Evolutionary conservation across 2,888 invertebrate species (phyloP).

Genomic region (Lycophotia porphyrea): DNA sequence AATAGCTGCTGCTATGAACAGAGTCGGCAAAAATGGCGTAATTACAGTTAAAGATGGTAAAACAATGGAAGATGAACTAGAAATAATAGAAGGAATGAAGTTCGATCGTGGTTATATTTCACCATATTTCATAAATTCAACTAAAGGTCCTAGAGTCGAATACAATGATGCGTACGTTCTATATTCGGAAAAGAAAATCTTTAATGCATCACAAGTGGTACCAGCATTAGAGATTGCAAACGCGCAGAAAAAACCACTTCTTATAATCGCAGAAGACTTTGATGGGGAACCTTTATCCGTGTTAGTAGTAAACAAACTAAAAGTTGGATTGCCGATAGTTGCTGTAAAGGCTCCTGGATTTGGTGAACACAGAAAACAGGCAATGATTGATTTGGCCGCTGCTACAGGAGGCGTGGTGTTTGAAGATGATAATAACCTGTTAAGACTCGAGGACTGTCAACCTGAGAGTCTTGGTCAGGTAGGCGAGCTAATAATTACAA

Average conservation of each 20-base stretch:
- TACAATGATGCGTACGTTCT: slow-evolving; percentile 98
- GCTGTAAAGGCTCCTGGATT: slow-evolving; percentile 99
- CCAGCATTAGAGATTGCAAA: slow-evolving; percentile 99
- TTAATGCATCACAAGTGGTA: slow-evolving; percentile 97
- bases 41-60: slow-evolving; percentile 99
- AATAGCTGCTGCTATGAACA: slow-evolving; percentile 98
- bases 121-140: slow-evolving; percentile 99
- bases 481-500: slow-evolving; percentile 97
- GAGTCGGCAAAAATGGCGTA: slow-evolving; percentile 99
- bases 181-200: slow-evolving; percentile 99
- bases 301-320: slow-evolving; percentile 96
- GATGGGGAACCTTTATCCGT: slow-evolving; percentile 98
- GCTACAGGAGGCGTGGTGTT: slow-evolving; percentile 97
- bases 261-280: slow-evolving; percentile 98
- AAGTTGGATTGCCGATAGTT: slow-evolving; percentile 97
- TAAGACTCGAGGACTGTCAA: slow-evolving; percentile 96
- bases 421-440: slow-evolving; percentile 96
- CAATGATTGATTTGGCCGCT: slow-evolving; percentile 97
- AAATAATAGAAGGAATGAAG: slow-evolving; percentile 99
- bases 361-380: slow-evolving; percentile 97
- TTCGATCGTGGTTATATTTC: slow-evolving; percentile 99
- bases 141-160: slow-evolving; percentile 99
- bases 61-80: slow-evolving; percentile 98
- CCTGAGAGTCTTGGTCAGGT: slow-evolving; percentile 95
- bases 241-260: slow-evolving; percentile 96